Evolutionary conservation across 2,113 vertebrate genomes (phyloP).

Genomic region (Tragelaphus imberbis): DNA sequence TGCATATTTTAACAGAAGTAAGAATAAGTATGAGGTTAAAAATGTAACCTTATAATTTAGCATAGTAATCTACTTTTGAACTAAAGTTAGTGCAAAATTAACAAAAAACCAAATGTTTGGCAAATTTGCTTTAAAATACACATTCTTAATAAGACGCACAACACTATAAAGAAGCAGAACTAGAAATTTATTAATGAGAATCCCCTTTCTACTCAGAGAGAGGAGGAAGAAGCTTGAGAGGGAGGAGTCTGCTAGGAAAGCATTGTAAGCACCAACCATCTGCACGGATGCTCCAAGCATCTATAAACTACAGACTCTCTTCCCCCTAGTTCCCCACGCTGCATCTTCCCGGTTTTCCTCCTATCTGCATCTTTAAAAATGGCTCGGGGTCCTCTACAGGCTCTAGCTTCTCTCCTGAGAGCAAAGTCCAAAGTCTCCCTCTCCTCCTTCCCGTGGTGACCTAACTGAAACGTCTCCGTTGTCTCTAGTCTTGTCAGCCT

Average conservation of each 20-base stretch:
- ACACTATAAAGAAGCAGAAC: not conserved
- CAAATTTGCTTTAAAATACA: constrained; percentile 8
- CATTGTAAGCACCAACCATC: not conserved
- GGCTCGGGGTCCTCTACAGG: not conserved
- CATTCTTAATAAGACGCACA: not conserved
- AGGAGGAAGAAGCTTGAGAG: not conserved
- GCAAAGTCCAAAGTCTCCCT: not conserved
- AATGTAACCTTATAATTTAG: not conserved
- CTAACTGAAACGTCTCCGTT: not conserved
- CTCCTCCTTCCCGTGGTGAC: not conserved
- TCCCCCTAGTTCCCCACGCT: not conserved
- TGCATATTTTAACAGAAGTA: not conserved
- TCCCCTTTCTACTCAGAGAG: not conserved
- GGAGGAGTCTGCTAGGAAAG: not conserved
- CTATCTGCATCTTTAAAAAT: not conserved
- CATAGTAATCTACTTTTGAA: constrained; percentile 2
- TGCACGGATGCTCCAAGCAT: not conserved
- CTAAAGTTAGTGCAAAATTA: not conserved
- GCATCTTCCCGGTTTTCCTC: not conserved
- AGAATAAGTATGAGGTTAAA: constrained; percentile 11
- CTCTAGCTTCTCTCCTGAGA: not conserved
- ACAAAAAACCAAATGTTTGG: not conserved
- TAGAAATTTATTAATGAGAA: not conserved
- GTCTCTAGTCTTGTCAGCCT: not conserved
- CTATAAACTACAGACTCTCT: not conserved